phyloP scores from a whole-genome alignment of 2,888 invertebrate species.

The Eutolmus rufibarbis region DNA sequence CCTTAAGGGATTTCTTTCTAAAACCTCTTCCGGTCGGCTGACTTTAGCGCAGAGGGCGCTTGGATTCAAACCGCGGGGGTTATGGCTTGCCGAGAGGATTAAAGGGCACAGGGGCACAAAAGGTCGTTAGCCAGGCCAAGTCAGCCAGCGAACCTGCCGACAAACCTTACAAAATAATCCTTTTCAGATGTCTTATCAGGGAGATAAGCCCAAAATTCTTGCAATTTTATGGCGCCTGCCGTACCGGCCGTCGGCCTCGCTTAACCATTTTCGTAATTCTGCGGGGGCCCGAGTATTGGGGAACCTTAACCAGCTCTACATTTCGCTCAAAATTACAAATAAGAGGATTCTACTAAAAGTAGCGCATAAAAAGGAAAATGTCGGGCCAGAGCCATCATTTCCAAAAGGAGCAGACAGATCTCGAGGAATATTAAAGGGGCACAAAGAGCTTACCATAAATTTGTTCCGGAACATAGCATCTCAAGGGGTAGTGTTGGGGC shows the following conservation, averaged over 20 bases:
- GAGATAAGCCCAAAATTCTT: constrained; percentile 1
- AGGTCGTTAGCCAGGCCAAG: neutral
- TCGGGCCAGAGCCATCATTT: neutral
- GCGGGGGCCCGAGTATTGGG: neutral
- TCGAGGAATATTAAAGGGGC: constrained; percentile 9
- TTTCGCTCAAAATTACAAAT: constrained; percentile 7
- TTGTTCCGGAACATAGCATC: neutral
- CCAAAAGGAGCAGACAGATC: constrained; percentile 7
- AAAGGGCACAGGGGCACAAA: neutral
- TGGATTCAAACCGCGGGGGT: neutral
- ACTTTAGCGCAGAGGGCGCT: neutral
- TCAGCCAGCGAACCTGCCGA: neutral
- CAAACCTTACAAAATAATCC: constrained; percentile 3
- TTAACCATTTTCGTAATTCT: neutral
- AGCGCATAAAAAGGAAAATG: neutral
- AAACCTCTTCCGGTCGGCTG: neutral
- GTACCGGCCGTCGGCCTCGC: neutral
- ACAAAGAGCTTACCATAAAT: constrained; percentile 11
- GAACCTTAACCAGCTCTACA: neutral
- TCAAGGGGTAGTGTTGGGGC: neutral
- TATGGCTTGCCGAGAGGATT: neutral
- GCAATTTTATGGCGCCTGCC: neutral
- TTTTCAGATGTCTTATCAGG: constrained; percentile 12
- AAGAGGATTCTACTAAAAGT: constrained; percentile 22
- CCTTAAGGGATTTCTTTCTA: neutral